Evolutionary conservation across 2,888 invertebrate genomes (phyloP).

Genomic region (Apamea monoglypha): DNA sequence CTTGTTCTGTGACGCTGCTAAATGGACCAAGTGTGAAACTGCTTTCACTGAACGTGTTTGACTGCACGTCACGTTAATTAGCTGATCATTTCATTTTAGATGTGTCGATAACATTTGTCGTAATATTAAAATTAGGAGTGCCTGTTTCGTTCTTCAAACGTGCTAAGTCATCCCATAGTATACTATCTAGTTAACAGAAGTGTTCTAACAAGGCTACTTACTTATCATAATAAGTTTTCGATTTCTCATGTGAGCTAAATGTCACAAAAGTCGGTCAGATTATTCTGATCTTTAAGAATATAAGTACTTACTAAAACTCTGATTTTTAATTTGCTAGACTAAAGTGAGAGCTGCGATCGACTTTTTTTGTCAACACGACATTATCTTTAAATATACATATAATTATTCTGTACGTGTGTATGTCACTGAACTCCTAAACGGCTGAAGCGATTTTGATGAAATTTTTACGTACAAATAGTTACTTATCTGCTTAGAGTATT

Average conservation of each 20-base stretch:
- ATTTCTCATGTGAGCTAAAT: constrained; percentile 43
- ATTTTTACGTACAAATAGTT: not conserved
- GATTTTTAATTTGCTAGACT: not conserved
- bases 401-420: no score
- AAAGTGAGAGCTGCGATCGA: not conserved
- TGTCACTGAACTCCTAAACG: no score
- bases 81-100: constrained; percentile 78
- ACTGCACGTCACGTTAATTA: constrained; percentile 81
- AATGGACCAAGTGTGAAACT: constrained; percentile 83
- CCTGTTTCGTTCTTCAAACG: constrained; percentile 31
- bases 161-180: constrained; percentile 47
- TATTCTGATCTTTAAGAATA: constrained; percentile 6
- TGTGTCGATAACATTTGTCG: constrained; percentile 61
- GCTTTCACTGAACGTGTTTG: constrained; percentile 86
- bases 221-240: constrained; percentile 23
- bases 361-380: no score
- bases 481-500: not conserved
- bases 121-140: constrained; percentile 59
- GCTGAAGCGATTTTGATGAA: no score
- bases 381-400: no score
- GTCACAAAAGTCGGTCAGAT: constrained; percentile 43
- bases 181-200: constrained; percentile 24
- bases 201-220: constrained; percentile 42
- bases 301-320: not conserved
- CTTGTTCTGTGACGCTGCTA: constrained; percentile 65